phyloP scores from a whole-genome alignment of 2,888 invertebrate species.

The Tachina lurida region DNA sequence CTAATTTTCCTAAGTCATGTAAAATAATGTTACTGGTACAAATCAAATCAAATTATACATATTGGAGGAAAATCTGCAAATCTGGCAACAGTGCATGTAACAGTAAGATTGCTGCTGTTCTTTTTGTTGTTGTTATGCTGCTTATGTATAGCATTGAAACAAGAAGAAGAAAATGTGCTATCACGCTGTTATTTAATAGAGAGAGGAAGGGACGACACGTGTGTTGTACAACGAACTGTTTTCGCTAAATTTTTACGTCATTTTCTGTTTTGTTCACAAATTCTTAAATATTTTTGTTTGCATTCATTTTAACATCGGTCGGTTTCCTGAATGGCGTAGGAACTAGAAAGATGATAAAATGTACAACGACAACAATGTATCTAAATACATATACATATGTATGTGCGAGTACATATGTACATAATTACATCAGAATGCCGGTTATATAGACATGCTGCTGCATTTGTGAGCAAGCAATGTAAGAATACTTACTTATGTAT shows the following conservation, averaged over 20 bases:
- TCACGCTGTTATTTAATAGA: neutral
- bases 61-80: too few relatives aligned
- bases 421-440: slow-evolving; percentile 37
- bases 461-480: neutral
- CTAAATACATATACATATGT: neutral
- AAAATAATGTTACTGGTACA: too few relatives aligned
- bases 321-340: slow-evolving; percentile 54
- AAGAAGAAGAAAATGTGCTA: neutral
- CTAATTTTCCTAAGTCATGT: too few relatives aligned
- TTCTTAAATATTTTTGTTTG: slow-evolving; percentile 36
- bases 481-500: neutral
- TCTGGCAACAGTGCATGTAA: neutral
- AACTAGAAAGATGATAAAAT: slow-evolving; percentile 9
- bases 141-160: slow-evolving; percentile 10
- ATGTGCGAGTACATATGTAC: neutral
- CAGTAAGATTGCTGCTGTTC: neutral
- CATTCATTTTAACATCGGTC: slow-evolving; percentile 8
- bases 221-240: slow-evolving; percentile 17
- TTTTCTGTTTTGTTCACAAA: slow-evolving; percentile 56
- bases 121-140: slow-evolving; percentile 20
- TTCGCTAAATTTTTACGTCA: slow-evolving; percentile 21
- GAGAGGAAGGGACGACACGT: slow-evolving; percentile 63
- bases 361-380: slow-evolving; percentile 42
- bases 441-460: neutral
- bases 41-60: too few relatives aligned